These are phyloP conservation scores for Acanthisitta chloris DNA, from an alignment of 2,113 vertebrate genomes.

Conservation along the genomic window DNA sequence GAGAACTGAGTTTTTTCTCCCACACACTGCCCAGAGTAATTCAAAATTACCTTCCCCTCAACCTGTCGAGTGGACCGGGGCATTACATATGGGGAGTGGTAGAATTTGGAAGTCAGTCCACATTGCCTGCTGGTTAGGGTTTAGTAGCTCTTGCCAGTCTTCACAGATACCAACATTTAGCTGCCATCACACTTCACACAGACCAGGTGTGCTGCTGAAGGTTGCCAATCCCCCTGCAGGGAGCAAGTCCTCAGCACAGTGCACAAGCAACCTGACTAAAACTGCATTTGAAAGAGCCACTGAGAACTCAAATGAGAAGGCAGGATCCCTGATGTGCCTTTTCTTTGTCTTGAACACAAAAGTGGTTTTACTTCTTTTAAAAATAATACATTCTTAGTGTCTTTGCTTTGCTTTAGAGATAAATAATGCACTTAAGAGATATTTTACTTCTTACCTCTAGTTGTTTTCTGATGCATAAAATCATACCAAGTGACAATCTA, in stretches of 20 bases:
- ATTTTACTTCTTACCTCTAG: not conserved
- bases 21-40: no score
- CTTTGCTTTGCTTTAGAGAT: not conserved
- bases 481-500: not conserved
- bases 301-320: not conserved
- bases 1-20: no score
- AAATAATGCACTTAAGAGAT: not conserved
- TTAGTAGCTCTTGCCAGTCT: not conserved
- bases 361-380: not conserved
- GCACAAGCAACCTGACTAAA: not conserved
- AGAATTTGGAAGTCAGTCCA: not conserved
- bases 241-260: not conserved
- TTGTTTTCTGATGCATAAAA: not conserved
- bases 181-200: not conserved
- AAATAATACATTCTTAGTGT: not conserved
- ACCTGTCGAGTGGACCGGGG: no score
- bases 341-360: not conserved
- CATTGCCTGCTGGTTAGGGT: not conserved
- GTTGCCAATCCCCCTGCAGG: not conserved
- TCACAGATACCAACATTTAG: not conserved
- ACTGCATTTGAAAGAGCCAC: not conserved
- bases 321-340: not conserved
- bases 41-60: no score
- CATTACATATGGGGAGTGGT: not conserved
- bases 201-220: not conserved